A percentile compares a stretch with the other conserved stretches of the same genome.
These are phyloP conservation scores for Lydus trimaculatus DNA, from an alignment of 2,888 invertebrate species.

Conservation along the genomic window DNA sequence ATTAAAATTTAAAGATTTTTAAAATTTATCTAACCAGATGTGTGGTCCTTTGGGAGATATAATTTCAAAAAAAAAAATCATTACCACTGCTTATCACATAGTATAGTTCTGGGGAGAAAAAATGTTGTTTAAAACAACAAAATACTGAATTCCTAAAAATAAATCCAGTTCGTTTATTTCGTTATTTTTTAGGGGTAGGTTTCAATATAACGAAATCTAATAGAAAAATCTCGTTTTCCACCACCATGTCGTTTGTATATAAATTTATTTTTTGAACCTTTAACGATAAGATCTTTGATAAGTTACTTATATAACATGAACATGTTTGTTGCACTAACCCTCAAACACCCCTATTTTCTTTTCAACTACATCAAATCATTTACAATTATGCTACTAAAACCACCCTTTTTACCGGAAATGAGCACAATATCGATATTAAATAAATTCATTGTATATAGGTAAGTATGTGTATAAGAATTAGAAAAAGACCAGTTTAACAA, in stretches of 20 bases:
- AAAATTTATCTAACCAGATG: slow-evolving; percentile 1
- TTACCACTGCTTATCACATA: neutral
- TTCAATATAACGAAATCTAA: neutral
- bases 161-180: neutral
- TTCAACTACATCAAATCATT: neutral
- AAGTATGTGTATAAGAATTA: too few relatives aligned
- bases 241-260: neutral
- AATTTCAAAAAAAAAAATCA: neutral
- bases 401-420: slow-evolving; percentile 4
- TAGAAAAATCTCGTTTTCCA: neutral
- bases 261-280: neutral
- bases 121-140: neutral
- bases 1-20: neutral
- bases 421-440: slow-evolving; percentile 3
- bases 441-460: neutral
- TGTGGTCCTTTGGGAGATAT: neutral
- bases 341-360: neutral
- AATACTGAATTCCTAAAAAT: neutral
- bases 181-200: neutral
- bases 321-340: neutral
- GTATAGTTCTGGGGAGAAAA: too few relatives aligned
- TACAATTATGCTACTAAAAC: neutral
- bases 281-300: slow-evolving; percentile 1
- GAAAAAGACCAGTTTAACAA: neutral
- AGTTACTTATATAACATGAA: neutral